Base-by-base conservation (phyloP, 2,113 vertebrate species). In the Halcyon senegalensis region DNA sequence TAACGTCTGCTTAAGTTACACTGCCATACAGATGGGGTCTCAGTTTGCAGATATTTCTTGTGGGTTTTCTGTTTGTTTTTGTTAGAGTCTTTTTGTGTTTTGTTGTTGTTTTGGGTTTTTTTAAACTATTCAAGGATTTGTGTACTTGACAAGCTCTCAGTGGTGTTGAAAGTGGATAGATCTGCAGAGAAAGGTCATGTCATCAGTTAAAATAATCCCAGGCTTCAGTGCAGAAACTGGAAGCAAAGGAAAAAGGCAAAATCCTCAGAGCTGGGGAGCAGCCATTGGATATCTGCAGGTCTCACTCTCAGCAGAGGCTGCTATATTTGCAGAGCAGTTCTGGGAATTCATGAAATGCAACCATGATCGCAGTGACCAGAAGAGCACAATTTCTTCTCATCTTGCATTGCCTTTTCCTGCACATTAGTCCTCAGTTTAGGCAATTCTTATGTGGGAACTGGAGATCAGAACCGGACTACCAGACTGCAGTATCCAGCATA, bases 151-250 rank as follows among this genome's bases (percentile, higher is more conserved):
- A 73, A 84, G 78, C 31, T 48, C 55, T 79, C 1, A 2, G 5
- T 50, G 64, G n/a, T 72, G 62, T 88, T 73, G 46, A 39, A 93
- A 93, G 76, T 43, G 41, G 35, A 51, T 59, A 70, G 66, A 91
- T 58, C 66, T 76, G 18, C 1, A 3, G 41, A 79, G 69, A 78
- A 84, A 68, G 55, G 70, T 77, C 7, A 5, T 63, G 43, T 87
- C 28, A 56, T 41, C 50, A 24, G 39, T 53, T 87, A 37, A 87
- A 87, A 63, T 51, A 77, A 67, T 78, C 48, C 14, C n/a, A 62
- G 50, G 25, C 55, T 69, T 95, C 82, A 37, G 73, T 95, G 93
- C 96, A 95, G 73, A 91, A 94, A 72, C 87, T 64, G 30, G 50
- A 93, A 93, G 58, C 9, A 77, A 85, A 94, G 18, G 48, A 53